phyloP scores from a whole-genome alignment of 2,797 vertebrate genomes.

The Tapera naevia region DNA sequence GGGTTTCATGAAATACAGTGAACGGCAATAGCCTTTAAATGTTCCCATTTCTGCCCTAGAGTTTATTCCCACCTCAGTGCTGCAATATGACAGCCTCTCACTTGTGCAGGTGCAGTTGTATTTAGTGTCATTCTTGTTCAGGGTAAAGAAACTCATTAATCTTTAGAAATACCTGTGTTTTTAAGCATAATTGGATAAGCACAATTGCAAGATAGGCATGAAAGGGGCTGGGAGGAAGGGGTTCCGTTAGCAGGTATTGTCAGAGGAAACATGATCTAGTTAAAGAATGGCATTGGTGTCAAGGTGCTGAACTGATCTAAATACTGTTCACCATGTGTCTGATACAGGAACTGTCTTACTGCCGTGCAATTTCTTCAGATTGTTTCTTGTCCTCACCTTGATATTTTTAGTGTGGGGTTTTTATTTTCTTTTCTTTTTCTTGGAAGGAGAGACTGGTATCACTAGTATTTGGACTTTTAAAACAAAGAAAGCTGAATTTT shows the following conservation, averaged over 20 bases:
- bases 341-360: neutral
- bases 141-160: neutral
- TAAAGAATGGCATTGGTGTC: neutral
- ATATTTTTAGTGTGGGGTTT: neutral
- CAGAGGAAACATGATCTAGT: neutral
- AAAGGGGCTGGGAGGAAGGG: neutral
- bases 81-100: neutral
- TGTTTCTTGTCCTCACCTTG: neutral
- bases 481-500: constrained; percentile 95
- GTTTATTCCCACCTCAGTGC: neutral
- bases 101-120: neutral
- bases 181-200: neutral
- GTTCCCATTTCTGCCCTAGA: neutral
- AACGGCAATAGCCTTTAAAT: neutral
- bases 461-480: constrained; percentile 92
- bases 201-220: neutral
- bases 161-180: neutral
- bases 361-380: neutral
- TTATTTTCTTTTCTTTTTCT: neutral
- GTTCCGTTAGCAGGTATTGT: neutral
- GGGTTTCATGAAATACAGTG: neutral
- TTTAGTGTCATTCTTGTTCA: neutral
- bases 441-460: constrained; percentile 91
- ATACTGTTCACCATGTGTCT: neutral
- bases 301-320: neutral